These are phyloP conservation scores for Capromys pilorides DNA, from an alignment of 2,797 vertebrate genomes.

Conservation along the genomic window DNA sequence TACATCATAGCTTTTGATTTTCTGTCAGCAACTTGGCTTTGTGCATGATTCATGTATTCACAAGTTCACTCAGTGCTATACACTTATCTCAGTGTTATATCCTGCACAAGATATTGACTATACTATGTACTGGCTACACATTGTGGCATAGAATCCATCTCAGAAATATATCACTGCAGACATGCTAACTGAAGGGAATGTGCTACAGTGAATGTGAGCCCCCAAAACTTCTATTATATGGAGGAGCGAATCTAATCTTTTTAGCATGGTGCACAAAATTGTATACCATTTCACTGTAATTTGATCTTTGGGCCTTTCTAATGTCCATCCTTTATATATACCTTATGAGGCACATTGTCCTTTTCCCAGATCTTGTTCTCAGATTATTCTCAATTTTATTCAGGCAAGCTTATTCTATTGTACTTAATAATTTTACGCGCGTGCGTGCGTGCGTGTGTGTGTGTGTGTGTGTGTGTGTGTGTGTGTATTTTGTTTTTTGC, in stretches of 20 bases:
- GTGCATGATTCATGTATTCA: neutral
- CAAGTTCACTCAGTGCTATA: neutral
- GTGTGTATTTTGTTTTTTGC: no score
- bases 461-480: no score
- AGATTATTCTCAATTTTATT: neutral
- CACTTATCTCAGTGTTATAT: no score
- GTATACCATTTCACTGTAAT: neutral
- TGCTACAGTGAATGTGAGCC: neutral
- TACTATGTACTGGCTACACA: neutral
- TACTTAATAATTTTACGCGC: neutral
- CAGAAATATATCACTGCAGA: neutral
- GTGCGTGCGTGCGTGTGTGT: no score
- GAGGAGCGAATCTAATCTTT: neutral
- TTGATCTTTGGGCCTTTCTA: neutral
- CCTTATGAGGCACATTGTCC: neutral
- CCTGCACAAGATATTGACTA: neutral
- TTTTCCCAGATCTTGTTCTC: neutral
- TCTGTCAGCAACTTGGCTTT: neutral
- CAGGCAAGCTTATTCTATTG: neutral
- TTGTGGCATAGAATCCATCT: neutral
- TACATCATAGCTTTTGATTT: neutral
- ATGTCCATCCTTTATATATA: rapidly evolving
- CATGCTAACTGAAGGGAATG: neutral
- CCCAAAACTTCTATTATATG: neutral
- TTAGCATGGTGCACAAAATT: neutral